Conservation (phyloP, 2,113 vertebrate species). For the Martes martes region DNA sequence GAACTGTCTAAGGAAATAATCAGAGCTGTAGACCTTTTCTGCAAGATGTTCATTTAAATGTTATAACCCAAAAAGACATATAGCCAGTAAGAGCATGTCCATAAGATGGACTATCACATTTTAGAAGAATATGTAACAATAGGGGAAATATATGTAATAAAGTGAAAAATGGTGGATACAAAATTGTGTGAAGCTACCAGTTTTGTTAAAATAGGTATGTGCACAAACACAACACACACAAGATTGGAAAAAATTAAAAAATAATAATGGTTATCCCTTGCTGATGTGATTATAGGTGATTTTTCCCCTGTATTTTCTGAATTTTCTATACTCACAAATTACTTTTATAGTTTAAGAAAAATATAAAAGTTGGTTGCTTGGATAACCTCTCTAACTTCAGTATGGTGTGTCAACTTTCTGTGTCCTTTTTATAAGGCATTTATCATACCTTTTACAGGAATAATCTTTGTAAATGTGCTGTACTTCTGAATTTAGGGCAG, state of each 20-base stretch:
- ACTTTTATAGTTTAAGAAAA: slow-evolving; percentile 33
- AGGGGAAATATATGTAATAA: neutral
- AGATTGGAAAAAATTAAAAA: neutral
- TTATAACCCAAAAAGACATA: neutral
- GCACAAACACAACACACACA: neutral
- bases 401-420: neutral
- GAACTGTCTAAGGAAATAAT: slow-evolving; percentile 20
- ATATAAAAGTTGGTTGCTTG: neutral
- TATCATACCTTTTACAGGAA: neutral
- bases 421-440: neutral
- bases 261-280: neutral
- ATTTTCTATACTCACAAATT: neutral
- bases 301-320: neutral
- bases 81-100: neutral
- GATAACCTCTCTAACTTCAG: neutral
- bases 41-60: neutral
- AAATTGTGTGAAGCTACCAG: neutral
- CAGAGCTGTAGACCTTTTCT: slow-evolving; percentile 12
- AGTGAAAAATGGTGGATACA: neutral
- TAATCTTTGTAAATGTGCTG: neutral
- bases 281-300: neutral
- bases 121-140: slow-evolving; percentile 3
- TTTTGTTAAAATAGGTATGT: neutral
- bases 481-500: slow-evolving; percentile 23
- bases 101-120: neutral